Base-by-base conservation (phyloP, 2,888 invertebrate genomes). In the Spisula subtruncata region DNA sequence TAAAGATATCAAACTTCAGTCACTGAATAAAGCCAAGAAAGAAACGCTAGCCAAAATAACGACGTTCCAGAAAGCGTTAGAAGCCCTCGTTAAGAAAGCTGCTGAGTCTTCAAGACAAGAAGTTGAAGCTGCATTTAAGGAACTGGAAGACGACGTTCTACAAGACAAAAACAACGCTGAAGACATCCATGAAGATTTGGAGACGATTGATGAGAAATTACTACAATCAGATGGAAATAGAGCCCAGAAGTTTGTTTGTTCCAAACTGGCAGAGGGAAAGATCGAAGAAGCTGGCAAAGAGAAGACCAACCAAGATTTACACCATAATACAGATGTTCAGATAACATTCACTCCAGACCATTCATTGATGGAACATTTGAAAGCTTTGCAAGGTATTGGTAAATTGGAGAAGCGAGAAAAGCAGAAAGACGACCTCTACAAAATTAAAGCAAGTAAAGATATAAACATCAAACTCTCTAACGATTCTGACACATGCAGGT, bases 191-290 rank as follows among this genome's bases (percentile, higher is more conserved):
- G 83, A 35, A 60, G 48, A 8, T 18, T 2, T 84, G 1, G 18
- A 71, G n/a, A 60, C 56, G n/a, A 41, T 41, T 29, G 25, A 20
- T 1, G 29, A 25, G 8, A 14, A 32, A 5, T n/a, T 83, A 14
- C 18, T 20, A 6, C 32, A 25, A 41, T 83, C 83, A n/a, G 83
- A 35, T 35, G 83, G 60, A 32, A 83, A 83, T 41, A 83, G 60
- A n/a, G 60, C 83, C 5, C 60, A 83, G 16, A 56, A 66, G 35
- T 83, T 83, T 66, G 83, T 83, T 20, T 60, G 83, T 41, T 20
- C 60, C 35, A 83, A 83, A 60, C 32, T 66, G 5, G 60, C 66
- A 0, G 8, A 66, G 5, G 20, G 10, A n/a, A 83, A 83, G 51
- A 60, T 83, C 0, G 29, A 29, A 41, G 35, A 83, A 35, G 83